Conservation (phyloP, 2,888 invertebrate species). For the Carpatolechia fugitivella region DNA sequence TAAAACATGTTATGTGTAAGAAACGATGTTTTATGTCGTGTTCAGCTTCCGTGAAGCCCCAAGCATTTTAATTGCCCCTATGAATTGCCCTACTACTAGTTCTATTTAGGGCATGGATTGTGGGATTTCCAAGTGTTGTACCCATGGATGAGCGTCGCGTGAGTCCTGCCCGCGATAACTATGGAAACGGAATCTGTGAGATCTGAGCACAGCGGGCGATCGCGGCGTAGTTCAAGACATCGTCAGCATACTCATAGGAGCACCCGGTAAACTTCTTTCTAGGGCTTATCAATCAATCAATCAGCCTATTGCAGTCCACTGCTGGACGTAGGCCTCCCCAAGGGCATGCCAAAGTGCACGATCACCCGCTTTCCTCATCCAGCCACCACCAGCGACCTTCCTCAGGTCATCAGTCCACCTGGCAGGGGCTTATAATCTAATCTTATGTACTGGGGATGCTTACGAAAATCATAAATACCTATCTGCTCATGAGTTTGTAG, state of each 20-base stretch:
- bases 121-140: constrained; percentile 45
- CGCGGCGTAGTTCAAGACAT: constrained; percentile 83
- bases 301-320: no score
- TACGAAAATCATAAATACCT: no score
- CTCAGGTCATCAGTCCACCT: no score
- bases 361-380: no score
- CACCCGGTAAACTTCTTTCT: constrained; percentile 73
- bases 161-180: constrained; percentile 41
- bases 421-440: not conserved
- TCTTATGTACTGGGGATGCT: no score
- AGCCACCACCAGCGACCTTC: no score
- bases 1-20: constrained; percentile 29
- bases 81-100: no score
- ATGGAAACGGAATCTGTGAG: constrained; percentile 98
- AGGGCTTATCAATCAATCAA: not conserved
- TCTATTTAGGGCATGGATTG: constrained; percentile 49
- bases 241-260: constrained; percentile 82
- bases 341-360: no score
- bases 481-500: no score
- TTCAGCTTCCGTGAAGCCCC: constrained; percentile 52
- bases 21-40: constrained; percentile 36
- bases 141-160: constrained; percentile 55
- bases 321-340: no score
- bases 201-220: constrained; percentile 93
- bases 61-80: constrained; percentile 66